Base-by-base conservation (phyloP, 2,797 vertebrate genomes). In the Periparus ater region DNA sequence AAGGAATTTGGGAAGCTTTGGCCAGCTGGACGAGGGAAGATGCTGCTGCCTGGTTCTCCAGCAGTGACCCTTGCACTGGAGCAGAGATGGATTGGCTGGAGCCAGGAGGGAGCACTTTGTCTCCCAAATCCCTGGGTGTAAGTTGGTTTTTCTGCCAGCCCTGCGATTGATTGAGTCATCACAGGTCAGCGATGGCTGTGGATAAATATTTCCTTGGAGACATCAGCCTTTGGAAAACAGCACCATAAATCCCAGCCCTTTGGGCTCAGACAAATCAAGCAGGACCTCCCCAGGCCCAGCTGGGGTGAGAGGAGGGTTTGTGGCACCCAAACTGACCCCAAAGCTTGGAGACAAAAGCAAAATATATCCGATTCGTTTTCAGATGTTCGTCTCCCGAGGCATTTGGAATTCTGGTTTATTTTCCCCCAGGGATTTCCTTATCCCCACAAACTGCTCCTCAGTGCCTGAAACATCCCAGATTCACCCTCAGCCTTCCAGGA, bases 141-240 rank as follows among this genome's bases (percentile, higher is more conserved):
- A 75, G 57, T 87, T 94, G 96, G 42, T 88, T 97, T 95, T 93
- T 91, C 95, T 96, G 93, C 96, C 93, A 95, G 94, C 21, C 21
- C 90, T 79, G 80, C 6, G 1, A 44, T 17, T 61, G 91, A 96
- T 85, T 94, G 95, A 97, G 89, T 91, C 96, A 96, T 53, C 95
- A 87, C 93, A 97, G 95, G 91, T 95, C 96, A 95, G 73, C 18
- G 86, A 78, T 94, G 95, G 60, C 91, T 68, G 76, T 25, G 89
- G 84, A 72, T 73, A 95, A 97, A 96, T 87, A 94, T 96, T 96
- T 78, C 96, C 89, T 94, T 87, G 95, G 81, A 94, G 82, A 93
- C 20, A 1, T 91, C 91, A 96, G 83, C 48, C 89, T 93, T 94
- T 48, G 67, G 63, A 83, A 91, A 93, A 23, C 85, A 94, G 83